These are phyloP conservation scores for Lepidocyrtoides sp. DNA, from an alignment of 2,888 invertebrate genomes.

Conservation along the genomic window DNA sequence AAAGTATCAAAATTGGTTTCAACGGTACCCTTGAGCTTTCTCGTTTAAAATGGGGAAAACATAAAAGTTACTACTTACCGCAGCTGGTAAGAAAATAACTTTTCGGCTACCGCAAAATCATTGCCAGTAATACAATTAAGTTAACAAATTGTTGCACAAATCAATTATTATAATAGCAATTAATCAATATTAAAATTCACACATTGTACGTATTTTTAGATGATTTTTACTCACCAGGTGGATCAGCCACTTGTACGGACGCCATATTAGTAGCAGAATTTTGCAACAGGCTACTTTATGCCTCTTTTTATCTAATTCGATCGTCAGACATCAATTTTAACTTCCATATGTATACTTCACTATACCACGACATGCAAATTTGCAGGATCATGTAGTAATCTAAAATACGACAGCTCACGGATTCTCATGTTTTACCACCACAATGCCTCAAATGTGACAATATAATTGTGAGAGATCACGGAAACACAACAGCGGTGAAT, in stretches of 20 bases:
- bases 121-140: no score
- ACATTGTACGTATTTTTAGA: no score
- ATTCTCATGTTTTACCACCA: constrained; percentile 3
- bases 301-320: not conserved
- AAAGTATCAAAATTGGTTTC: not conserved
- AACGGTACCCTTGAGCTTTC: no score
- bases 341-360: not conserved
- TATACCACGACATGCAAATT: not conserved
- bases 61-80: no score
- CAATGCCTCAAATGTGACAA: not conserved
- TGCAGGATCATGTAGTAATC: no score
- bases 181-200: no score
- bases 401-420: not conserved
- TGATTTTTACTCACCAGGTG: constrained; percentile 62
- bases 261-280: constrained; percentile 64
- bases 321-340: not conserved
- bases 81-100: no score
- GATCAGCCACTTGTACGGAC: constrained; percentile 55
- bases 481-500: not conserved
- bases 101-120: no score
- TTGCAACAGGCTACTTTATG: constrained; percentile 46
- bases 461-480: not conserved
- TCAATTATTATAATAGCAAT: no score
- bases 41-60: no score
- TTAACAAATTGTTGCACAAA: no score